Base-by-base conservation (phyloP, 2,888 invertebrate species). In the Piscicola geometra region DNA sequence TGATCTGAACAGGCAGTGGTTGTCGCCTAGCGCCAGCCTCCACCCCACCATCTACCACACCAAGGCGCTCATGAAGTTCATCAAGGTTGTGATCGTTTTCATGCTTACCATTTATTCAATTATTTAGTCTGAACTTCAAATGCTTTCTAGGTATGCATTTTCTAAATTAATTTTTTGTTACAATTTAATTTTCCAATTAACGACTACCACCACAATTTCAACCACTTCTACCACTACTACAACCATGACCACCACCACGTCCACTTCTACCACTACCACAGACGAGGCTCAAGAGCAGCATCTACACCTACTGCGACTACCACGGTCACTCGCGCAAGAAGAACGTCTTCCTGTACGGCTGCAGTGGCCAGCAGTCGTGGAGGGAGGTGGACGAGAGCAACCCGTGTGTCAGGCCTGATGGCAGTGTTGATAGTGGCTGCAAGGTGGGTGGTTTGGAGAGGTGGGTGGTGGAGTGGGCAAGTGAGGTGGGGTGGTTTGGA, bases 271-370 rank as follows among this genome's bases (percentile, higher is more conserved):
- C 5, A 0, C n/a, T 41, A 33, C 35, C 25, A 25, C 73, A 73
- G 56, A 32, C n/a, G 15, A 73, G 32, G n/a, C 32, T 56, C 30
- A 64, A 33, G 33, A 25, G 52, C 2, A 33, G 25, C 52, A 71
- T 71, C 0, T 64, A 84, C 83, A 82, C 85, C 18, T 85, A 81
- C 79, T 84, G 84, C 80, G 85, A 85, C 78, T 84, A 83, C 77
- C 85, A 85, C 79, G 85, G 85, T 21, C 97, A 98, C 87, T 96
- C 96, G 33, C 88, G 95, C 79, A 92, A 91, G 85, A 93, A 95
- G 86, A 97, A 97, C 85, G 91, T 95, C 82, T 98, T 98, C 86
- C 91, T 96, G 83, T 98, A 95, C 84, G 97, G 97, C 81, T 97
- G 97, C 86, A 91, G 86, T 81, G 86, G 87, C 1, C 78, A 79